Conservation (phyloP, 2,113 vertebrate genomes). For the Tragelaphus buxtoni region DNA sequence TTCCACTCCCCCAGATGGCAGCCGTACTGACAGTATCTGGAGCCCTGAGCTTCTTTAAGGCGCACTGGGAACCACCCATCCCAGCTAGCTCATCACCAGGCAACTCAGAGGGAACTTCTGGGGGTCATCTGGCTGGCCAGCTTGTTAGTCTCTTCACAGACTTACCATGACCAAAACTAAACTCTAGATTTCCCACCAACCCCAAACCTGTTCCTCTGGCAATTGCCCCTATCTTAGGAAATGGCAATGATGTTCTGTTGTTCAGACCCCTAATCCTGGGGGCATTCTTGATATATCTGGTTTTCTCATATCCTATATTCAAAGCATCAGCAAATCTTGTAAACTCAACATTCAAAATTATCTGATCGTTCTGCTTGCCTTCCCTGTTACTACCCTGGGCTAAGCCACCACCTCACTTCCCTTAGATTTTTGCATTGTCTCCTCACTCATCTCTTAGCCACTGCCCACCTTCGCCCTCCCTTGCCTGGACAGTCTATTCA, state of each 20-base stretch:
- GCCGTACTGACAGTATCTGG: too few species aligned
- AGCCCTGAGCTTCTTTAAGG: too few species aligned
- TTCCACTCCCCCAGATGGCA: background rate
- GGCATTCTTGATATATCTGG: background rate
- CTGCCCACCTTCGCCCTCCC: fast-evolving
- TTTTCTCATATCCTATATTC: background rate
- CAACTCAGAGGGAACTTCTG: background rate
- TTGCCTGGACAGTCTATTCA: background rate
- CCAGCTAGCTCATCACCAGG: background rate
- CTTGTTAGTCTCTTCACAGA: background rate
- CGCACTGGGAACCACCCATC: background rate
- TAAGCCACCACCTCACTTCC: background rate
- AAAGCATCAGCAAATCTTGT: background rate
- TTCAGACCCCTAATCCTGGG: background rate
- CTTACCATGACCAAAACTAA: background rate
- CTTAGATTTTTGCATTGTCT: background rate
- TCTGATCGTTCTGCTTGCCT: background rate
- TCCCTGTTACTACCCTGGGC: background rate
- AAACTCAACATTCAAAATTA: background rate
- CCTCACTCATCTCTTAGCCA: background rate
- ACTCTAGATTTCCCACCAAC: background rate
- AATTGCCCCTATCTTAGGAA: background rate
- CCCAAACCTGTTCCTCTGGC: background rate
- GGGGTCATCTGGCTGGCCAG: fast-evolving
- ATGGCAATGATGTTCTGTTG: background rate